phyloP scores from a whole-genome alignment of 37 sponge, comb jelly and placozoan species.

The Ianthella basta region DNA sequence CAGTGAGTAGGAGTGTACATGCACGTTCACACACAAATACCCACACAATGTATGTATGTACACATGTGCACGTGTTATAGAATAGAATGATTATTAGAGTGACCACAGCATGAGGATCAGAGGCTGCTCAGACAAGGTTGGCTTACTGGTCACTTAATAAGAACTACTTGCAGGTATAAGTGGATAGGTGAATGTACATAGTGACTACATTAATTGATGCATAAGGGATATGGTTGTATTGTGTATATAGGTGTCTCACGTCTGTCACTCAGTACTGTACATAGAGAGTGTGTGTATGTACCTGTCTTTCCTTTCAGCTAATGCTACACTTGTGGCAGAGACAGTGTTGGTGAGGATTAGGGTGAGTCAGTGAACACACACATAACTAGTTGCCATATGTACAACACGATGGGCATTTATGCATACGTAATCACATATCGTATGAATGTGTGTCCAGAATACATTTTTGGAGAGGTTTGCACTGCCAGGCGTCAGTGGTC shows the following conservation, averaged over 20 bases:
- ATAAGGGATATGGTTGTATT: too few species aligned
- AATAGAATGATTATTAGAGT: too few species aligned
- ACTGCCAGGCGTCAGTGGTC: background rate
- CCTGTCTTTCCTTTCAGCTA: conserved; percentile 2
- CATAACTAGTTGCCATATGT: background rate
- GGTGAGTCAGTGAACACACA: background rate
- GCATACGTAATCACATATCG: too few species aligned
- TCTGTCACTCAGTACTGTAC: too few species aligned
- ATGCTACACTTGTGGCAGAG: background rate
- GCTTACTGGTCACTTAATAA: too few species aligned
- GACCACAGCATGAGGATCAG: too few species aligned
- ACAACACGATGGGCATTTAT: background rate
- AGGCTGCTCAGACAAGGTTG: too few species aligned
- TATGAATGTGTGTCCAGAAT: background rate
- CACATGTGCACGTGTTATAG: conserved; percentile 50
- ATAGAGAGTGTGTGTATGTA: conserved; percentile 32
- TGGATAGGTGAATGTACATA: too few species aligned
- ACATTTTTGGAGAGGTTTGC: conserved; percentile 2
- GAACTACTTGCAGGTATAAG: too few species aligned
- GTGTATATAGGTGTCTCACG: too few species aligned
- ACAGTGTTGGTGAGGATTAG: background rate
- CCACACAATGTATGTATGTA: conserved; percentile 19
- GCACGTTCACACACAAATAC: background rate
- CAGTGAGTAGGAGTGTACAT: conserved; percentile 27
- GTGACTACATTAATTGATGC: too few species aligned